phyloP scores from a whole-genome alignment of 92 coral and sea anemone genomes.

The Phenganax subtilis region DNA sequence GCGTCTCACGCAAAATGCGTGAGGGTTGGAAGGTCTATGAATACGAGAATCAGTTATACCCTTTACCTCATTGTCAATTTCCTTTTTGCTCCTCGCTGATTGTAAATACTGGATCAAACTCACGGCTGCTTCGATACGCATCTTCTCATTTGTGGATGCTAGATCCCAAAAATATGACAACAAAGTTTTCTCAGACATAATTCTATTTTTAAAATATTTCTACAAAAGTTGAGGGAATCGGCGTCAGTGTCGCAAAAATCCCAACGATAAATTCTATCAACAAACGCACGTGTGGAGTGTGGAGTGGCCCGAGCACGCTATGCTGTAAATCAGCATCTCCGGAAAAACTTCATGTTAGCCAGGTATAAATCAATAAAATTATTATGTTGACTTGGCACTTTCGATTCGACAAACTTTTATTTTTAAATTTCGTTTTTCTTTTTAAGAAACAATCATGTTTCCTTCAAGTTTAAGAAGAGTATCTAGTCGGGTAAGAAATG shows the following conservation, averaged over 20 bases:
- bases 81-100: constrained; percentile 49
- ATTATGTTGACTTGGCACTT: background rate
- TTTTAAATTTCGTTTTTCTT: background rate
- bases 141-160: constrained; percentile 69
- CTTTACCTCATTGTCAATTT: background rate
- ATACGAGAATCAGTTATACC: background rate
- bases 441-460: background rate
- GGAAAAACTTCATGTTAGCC: constrained; percentile 1
- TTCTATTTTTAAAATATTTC: background rate
- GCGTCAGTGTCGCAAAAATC: too few relatives aligned
- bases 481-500: constrained; percentile 5
- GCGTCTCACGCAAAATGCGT: too few relatives aligned
- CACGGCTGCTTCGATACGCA: constrained; percentile 72
- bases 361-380: background rate
- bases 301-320: constrained; percentile 32
- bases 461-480: constrained; percentile 2
- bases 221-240: background rate
- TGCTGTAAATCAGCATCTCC: background rate
- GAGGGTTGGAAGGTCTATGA: background rate
- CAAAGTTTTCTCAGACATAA: constrained; percentile 67
- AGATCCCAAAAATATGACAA: constrained; percentile 84
- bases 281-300: constrained; percentile 45
- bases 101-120: constrained; percentile 53
- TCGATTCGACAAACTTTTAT: background rate
- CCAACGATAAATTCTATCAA: background rate